Evolutionary conservation across 2,888 invertebrate species (phyloP).

Genomic region (Bunonema sp.): DNA sequence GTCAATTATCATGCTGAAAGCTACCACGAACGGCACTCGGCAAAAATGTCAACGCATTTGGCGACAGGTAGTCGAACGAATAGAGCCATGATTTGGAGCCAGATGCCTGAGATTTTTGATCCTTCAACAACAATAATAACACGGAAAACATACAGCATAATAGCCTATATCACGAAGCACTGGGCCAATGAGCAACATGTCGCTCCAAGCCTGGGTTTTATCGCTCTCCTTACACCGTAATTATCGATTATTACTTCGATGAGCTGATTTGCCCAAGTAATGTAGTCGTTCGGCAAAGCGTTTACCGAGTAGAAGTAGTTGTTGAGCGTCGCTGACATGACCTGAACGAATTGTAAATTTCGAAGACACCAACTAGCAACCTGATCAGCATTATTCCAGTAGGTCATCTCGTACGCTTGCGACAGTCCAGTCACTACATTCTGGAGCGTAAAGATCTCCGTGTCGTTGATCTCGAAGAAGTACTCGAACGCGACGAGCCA

Average conservation of each 20-base stretch:
- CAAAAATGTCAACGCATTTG: slow-evolving; percentile 7
- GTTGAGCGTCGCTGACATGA: slow-evolving; percentile 7
- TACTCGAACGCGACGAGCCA: slow-evolving; percentile 14
- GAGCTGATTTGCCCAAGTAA: slow-evolving; percentile 9
- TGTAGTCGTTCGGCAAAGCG: slow-evolving; percentile 10
- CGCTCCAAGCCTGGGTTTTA: slow-evolving; percentile 12
- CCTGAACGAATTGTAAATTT: not conserved
- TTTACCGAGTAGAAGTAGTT: slow-evolving; percentile 11
- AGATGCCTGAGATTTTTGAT: too few relatives aligned
- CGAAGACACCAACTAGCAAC: too few relatives aligned
- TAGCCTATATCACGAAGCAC: slow-evolving; percentile 12
- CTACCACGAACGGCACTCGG: not conserved
- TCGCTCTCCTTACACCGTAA: too few relatives aligned
- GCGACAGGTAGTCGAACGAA: slow-evolving; percentile 14
- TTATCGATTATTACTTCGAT: too few relatives aligned
- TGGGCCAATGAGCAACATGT: slow-evolving; percentile 19
- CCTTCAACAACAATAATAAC: too few relatives aligned
- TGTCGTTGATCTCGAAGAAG: too few relatives aligned
- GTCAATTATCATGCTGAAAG: too few relatives aligned
- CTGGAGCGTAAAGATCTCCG: too few relatives aligned
- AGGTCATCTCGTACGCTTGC: slow-evolving; percentile 12
- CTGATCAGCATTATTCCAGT: slow-evolving; percentile 11
- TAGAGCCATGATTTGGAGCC: slow-evolving; percentile 11
- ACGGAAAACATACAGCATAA: slow-evolving; percentile 12
- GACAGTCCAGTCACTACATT: slow-evolving; percentile 3